Base-by-base conservation (phyloP, 1,140 invertebrate genomes). In the Orchestia grillus region DNA sequence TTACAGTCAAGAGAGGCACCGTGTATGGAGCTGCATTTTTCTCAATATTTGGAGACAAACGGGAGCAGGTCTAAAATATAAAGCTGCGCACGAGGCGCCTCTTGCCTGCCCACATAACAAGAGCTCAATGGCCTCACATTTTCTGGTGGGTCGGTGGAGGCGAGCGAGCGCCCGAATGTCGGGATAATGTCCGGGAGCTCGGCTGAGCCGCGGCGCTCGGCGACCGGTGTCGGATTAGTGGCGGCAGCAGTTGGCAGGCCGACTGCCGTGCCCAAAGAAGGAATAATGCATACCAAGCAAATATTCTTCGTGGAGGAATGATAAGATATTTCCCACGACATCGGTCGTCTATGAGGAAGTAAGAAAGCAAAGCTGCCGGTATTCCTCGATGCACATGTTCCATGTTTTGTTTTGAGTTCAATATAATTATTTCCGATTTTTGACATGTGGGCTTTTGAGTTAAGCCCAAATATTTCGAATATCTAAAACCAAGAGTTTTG, bases 41-140 rank as follows among this genome's bases (percentile, higher is more conserved):
- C 62, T 77, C 62, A 77, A 77, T 77, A 77, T 77, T 77, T 77
- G 62, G 62, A 77, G 62, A 77, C 62, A 77, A 77, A 77, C 28
- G 11, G 62, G 11, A 77, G 28, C 62, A 77, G 11, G 62, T 77
- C 62, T 28, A 36, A 77, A 77, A 77, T 23, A 77, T 77, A 77
- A 77, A 77, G 11, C 62, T 77, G 15, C 15, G 62, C 62, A 77
- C 1, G 62, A 77, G 62, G 62, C 28, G 62, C 62, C 62, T 77
- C 62, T 8, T 77, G 47, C 47, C 47, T 53, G 6, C 19, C 47
- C 19, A 77, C 15, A 77, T 19, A 77, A 77, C 11, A 19, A 28
- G 62, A 77, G 15, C 15, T 36, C 62, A 77, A 77, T 36, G 28
- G 28, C 62, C 62, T 36, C 62, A 77, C 62, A 77, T 77, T 77